Evolutionary conservation across 2,113 vertebrate genomes (phyloP).

Genomic region (Dipodomys stephensi): DNA sequence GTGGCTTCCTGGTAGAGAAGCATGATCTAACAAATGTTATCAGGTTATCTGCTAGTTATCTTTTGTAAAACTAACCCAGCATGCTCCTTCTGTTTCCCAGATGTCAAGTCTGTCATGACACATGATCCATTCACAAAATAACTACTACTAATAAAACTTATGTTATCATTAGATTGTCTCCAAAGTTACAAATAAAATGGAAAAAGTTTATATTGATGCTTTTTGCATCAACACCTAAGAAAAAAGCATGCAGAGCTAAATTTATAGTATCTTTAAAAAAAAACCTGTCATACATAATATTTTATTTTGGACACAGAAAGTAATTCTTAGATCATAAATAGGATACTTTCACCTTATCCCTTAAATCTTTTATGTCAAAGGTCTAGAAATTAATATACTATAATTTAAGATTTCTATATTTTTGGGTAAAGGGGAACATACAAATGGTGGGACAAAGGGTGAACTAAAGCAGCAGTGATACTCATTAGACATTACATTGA

Average conservation of each 20-base stretch:
- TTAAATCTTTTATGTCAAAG: constrained; percentile 22
- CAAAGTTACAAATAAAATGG: constrained; percentile 34
- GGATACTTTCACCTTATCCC: constrained; percentile 20
- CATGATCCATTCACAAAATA: constrained; percentile 45
- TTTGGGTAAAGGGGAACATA: neutral
- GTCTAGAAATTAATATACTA: constrained; percentile 30
- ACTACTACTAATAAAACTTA: neutral
- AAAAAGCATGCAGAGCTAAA: constrained; percentile 9
- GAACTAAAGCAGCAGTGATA: neutral
- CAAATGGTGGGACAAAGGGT: too few relatives aligned
- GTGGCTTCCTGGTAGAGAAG: neutral
- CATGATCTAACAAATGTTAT: neutral
- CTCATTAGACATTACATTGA: too few relatives aligned
- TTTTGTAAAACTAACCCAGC: constrained; percentile 17
- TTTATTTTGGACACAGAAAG: constrained; percentile 40
- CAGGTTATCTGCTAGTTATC: neutral
- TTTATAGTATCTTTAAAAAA: too few relatives aligned
- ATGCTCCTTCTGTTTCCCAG: constrained; percentile 16
- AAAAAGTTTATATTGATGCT: neutral
- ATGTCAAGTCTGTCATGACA: constrained; percentile 19
- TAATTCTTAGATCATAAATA: constrained; percentile 36
- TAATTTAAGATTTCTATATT: constrained; percentile 44
- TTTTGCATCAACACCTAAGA: neutral
- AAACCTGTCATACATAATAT: constrained; percentile 22
- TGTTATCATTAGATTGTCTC: neutral